A percentile compares a stretch with the other conserved stretches of the same genome.
phyloP scores from a whole-genome alignment of 2,797 vertebrate species.

The Hafferia zeledoni region DNA sequence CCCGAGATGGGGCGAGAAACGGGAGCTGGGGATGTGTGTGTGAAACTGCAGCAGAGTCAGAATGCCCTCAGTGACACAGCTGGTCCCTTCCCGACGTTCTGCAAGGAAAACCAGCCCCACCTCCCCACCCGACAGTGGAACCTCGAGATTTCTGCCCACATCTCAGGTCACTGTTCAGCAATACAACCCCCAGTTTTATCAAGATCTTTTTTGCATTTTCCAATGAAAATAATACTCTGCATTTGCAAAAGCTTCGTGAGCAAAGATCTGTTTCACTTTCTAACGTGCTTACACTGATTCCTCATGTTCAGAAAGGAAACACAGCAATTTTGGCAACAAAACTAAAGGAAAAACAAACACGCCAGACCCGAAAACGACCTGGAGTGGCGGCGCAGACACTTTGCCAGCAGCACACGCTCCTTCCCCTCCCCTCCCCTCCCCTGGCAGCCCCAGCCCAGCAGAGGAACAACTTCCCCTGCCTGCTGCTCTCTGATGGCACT shows the following conservation, averaged over 20 bases:
- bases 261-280: neutral
- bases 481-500: neutral
- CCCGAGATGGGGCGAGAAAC: neutral
- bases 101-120: neutral
- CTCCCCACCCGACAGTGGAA: neutral
- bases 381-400: neutral
- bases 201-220: neutral
- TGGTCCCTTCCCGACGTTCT: neutral
- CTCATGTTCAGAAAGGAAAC: neutral
- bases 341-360: neutral
- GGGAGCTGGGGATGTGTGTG: fast-evolving
- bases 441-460: neutral
- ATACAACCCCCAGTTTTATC: neutral
- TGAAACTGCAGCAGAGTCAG: neutral
- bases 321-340: neutral
- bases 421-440: neutral
- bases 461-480: neutral
- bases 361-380: neutral
- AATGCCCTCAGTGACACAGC: neutral
- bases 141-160: neutral
- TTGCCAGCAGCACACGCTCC: neutral
- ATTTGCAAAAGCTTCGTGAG: neutral
- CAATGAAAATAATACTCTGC: neutral
- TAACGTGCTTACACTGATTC: neutral
- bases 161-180: neutral